phyloP scores from a whole-genome alignment of 2,797 vertebrate genomes.

The Betta splendens region DNA sequence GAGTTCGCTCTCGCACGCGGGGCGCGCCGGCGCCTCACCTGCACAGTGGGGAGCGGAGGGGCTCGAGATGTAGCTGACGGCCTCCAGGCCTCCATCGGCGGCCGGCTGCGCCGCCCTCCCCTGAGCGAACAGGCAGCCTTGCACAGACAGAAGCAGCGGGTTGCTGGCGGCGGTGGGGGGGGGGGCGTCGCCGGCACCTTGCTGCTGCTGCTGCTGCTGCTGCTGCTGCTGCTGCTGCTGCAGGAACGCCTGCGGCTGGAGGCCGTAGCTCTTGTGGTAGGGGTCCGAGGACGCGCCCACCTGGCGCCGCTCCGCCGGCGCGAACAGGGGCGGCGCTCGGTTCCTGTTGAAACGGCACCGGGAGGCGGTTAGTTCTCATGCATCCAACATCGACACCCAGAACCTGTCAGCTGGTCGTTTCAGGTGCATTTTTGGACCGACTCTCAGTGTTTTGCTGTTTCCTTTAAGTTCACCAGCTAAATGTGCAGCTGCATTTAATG shows the following conservation, averaged over 20 bases:
- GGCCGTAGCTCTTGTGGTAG: conserved; percentile 64
- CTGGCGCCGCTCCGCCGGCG: conserved; percentile 52
- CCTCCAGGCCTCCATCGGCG: conserved; percentile 59
- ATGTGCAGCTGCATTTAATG: neutral
- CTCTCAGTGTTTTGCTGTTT: neutral
- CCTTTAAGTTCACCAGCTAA: neutral
- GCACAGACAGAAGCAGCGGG: conserved; percentile 30
- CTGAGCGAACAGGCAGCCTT: conserved; percentile 67
- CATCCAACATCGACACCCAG: neutral
- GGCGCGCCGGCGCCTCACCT: conserved; percentile 42
- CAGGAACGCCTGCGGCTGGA: conserved; percentile 63
- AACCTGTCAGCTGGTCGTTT: no score
- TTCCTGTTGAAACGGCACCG: conserved; percentile 30
- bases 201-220: no score
- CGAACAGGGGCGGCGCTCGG: conserved; percentile 55
- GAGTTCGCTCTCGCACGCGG: no score
- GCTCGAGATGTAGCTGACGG: conserved; percentile 56
- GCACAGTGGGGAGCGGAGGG: conserved; percentile 50
- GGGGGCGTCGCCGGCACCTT: conserved; percentile 47
- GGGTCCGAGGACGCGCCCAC: conserved; percentile 53
- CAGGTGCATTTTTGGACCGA: no score
- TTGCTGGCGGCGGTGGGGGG: no score
- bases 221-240: no score
- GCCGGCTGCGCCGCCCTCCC: conserved; percentile 54
- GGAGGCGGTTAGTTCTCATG: neutral